These are phyloP conservation scores for Falco biarmicus DNA, from an alignment of 2,797 vertebrate genomes.

Conservation along the genomic window DNA sequence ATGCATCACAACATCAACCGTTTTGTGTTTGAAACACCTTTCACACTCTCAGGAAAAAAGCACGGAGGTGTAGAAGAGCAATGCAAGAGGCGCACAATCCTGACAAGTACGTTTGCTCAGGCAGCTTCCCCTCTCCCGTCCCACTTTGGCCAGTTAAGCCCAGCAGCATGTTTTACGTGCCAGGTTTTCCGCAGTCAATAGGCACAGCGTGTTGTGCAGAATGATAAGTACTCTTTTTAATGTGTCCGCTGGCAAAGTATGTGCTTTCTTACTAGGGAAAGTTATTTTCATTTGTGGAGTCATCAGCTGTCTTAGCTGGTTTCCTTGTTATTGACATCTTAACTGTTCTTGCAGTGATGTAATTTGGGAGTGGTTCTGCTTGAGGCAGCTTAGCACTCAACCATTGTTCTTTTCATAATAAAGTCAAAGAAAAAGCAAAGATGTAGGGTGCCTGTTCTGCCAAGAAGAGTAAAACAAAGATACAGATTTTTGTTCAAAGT, in stretches of 20 bases:
- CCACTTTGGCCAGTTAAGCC: neutral
- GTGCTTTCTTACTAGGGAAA: neutral
- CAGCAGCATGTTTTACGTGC: accelerated
- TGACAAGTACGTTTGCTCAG: slow-evolving; percentile 85
- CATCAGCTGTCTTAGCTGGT: neutral
- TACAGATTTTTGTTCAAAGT: neutral
- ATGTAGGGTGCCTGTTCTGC: neutral
- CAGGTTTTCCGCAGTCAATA: neutral
- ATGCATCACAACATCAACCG: slow-evolving; percentile 95
- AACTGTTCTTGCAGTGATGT: neutral
- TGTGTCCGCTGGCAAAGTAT: neutral
- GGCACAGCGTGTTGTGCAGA: neutral
- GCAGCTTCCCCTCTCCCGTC: neutral
- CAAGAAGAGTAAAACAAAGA: neutral
- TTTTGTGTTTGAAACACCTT: slow-evolving; percentile 97
- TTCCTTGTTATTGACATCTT: neutral
- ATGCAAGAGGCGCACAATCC: slow-evolving; percentile 93
- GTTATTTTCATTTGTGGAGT: neutral
- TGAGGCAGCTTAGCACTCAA: neutral
- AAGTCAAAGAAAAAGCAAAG: neutral
- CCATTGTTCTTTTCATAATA: neutral
- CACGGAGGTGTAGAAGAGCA: slow-evolving; percentile 97
- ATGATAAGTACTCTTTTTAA: neutral
- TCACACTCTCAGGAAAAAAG: slow-evolving; percentile 95
- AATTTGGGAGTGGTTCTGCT: slow-evolving; percentile 2